Conservation (phyloP, 2,113 vertebrate genomes). For the Sander vitreus region DNA sequence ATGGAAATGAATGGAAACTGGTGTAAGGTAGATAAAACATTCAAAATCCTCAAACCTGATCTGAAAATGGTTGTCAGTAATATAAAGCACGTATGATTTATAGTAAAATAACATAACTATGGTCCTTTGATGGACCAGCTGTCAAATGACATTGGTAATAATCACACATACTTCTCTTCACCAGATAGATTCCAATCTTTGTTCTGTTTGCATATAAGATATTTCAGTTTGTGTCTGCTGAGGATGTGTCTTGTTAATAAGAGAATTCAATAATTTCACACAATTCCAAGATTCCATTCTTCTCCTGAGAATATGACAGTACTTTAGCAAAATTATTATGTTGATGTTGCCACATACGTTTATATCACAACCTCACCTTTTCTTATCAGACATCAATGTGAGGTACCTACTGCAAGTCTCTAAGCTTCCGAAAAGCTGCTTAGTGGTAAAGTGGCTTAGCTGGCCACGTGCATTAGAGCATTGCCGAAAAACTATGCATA, state of each 20-base stretch:
- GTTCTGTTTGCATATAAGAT: not conserved
- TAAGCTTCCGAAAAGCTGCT: not conserved
- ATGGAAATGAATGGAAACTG: not conserved
- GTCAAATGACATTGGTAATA: constrained; percentile 17
- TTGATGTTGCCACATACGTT: not conserved
- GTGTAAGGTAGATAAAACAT: not conserved
- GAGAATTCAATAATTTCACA: not conserved
- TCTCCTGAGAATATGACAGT: not conserved
- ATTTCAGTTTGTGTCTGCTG: not conserved
- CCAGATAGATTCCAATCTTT: not conserved
- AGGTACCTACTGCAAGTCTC: not conserved
- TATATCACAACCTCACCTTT: not conserved
- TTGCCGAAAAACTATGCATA: not conserved
- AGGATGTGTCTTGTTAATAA: not conserved
- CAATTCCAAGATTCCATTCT: not conserved
- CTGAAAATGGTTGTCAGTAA: not conserved
- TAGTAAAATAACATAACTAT: not conserved
- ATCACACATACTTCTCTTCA: constrained; percentile 21
- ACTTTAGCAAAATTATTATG: not conserved
- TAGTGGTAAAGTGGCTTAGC: constrained; percentile 1
- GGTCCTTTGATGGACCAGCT: constrained; percentile 20
- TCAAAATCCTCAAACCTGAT: not conserved
- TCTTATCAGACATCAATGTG: not conserved
- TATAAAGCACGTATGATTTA: not conserved
- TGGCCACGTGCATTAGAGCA: not conserved